These are phyloP conservation scores for Penaeus japonicus DNA, from an alignment of 1,140 invertebrate genomes.

Conservation along the genomic window DNA sequence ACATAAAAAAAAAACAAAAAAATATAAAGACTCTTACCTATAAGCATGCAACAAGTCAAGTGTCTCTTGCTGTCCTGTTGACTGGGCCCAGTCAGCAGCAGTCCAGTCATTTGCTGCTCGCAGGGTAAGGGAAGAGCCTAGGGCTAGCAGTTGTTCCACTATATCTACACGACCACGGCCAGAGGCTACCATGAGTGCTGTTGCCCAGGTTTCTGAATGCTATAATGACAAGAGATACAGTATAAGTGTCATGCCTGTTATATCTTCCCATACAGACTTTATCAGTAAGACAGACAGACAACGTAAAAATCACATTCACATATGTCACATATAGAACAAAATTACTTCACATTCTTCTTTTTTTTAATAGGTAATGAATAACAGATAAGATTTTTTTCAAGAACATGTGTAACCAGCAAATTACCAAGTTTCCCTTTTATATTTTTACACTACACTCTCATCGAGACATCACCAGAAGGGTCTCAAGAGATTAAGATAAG, in stretches of 20 bases:
- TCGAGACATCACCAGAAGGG: too few relatives aligned
- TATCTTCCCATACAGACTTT: too few relatives aligned
- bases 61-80: slow-evolving; percentile 72
- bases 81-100: slow-evolving; percentile 77
- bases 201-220: slow-evolving; percentile 75
- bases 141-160: slow-evolving; percentile 74
- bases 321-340: too few relatives aligned
- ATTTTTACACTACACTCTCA: too few relatives aligned
- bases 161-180: slow-evolving; percentile 73
- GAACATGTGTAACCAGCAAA: too few relatives aligned
- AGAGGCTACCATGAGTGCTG: slow-evolving; percentile 80
- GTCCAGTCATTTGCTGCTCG: slow-evolving; percentile 76
- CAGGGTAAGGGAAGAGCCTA: slow-evolving; percentile 75
- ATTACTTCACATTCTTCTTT: too few relatives aligned
- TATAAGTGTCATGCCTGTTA: not conserved
- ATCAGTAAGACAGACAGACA: too few relatives aligned
- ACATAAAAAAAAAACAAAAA: not conserved
- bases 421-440: too few relatives aligned
- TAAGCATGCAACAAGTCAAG: slow-evolving; percentile 67
- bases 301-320: too few relatives aligned
- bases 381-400: too few relatives aligned
- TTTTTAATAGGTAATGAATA: too few relatives aligned
- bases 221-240: slow-evolving; percentile 58
- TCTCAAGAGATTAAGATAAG: too few relatives aligned
- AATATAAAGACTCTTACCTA: slow-evolving; percentile 61